phyloP scores from a whole-genome alignment of 2,888 invertebrate genomes.

The Neoitamus cyanurus region DNA sequence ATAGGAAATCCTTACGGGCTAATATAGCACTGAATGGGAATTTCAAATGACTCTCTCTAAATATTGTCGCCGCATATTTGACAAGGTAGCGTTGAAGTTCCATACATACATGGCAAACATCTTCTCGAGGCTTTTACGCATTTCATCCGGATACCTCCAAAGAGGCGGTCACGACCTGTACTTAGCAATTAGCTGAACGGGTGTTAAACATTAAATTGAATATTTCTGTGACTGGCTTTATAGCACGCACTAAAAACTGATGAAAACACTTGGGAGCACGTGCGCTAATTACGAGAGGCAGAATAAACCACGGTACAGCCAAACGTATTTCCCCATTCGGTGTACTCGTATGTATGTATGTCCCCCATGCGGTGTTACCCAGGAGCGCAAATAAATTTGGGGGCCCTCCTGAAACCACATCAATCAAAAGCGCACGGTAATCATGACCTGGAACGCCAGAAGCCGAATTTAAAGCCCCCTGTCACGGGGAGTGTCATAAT shows the following conservation, averaged over 20 bases:
- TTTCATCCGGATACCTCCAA: not conserved
- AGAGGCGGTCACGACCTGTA: not conserved
- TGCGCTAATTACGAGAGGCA: not conserved
- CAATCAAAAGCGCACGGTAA: constrained; percentile 19
- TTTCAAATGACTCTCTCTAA: too few species aligned
- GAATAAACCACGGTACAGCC: not conserved
- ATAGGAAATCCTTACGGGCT: too few species aligned
- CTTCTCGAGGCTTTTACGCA: not conserved
- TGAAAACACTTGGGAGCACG: not conserved
- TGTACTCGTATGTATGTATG: not conserved
- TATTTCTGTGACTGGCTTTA: not conserved
- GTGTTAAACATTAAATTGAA: not conserved
- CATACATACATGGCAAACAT: not conserved
- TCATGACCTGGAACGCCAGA: not conserved
- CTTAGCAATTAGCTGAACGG: not conserved
- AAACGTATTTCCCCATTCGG: not conserved
- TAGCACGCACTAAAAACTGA: not conserved
- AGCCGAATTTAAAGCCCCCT: not conserved
- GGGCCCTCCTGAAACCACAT: not conserved
- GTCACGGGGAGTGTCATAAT: constrained; percentile 3
- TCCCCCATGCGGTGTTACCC: not conserved
- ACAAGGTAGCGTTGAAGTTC: too few species aligned
- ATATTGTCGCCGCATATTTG: too few species aligned
- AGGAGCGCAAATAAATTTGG: not conserved
- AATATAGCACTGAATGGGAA: too few species aligned